Evolutionary conservation across 2,888 invertebrate genomes (phyloP).

Genomic region (Halictus ligatus): DNA sequence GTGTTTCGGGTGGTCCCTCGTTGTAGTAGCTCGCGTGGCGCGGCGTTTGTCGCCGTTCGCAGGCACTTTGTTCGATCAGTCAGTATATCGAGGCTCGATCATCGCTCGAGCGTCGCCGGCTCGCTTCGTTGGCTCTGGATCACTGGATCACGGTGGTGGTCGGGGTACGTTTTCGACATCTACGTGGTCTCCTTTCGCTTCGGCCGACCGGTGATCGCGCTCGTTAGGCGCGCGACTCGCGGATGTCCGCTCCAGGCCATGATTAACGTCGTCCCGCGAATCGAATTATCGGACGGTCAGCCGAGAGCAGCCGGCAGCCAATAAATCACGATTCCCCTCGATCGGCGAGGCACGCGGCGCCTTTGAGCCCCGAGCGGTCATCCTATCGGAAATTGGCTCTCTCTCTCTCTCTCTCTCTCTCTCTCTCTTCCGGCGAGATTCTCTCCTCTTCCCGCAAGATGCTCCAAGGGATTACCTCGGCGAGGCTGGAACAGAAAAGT

Average conservation of each 20-base stretch:
- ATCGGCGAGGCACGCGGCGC: background rate
- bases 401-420: background rate
- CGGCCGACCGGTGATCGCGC: conserved; percentile 23
- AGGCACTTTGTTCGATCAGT: conserved; percentile 10
- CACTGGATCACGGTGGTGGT: background rate
- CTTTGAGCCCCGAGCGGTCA: conserved; percentile 23
- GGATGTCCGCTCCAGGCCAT: conserved; percentile 32
- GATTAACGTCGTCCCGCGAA: conserved; percentile 43
- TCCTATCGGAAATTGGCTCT: background rate
- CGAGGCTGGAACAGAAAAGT: background rate
- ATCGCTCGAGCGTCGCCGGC: background rate
- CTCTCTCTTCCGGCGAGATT: conserved; percentile 22
- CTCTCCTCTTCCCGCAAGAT: background rate
- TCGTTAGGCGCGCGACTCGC: conserved; percentile 26
- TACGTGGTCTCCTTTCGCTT: conserved; percentile 23
- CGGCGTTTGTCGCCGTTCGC: background rate
- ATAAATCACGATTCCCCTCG: conserved; percentile 37
- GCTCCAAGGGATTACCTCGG: background rate
- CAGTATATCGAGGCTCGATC: background rate
- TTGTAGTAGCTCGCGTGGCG: conserved; percentile 1
- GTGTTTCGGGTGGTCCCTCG: conserved; percentile 42
- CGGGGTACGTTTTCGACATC: background rate
- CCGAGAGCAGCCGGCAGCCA: background rate
- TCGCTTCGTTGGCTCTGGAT: background rate
- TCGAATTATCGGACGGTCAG: conserved; percentile 26